A percentile compares a stretch with the other conserved stretches of the same genome.
Evolutionary conservation across 1,140 invertebrate genomes (phyloP).

Genomic region (Drosophila suzukii): DNA sequence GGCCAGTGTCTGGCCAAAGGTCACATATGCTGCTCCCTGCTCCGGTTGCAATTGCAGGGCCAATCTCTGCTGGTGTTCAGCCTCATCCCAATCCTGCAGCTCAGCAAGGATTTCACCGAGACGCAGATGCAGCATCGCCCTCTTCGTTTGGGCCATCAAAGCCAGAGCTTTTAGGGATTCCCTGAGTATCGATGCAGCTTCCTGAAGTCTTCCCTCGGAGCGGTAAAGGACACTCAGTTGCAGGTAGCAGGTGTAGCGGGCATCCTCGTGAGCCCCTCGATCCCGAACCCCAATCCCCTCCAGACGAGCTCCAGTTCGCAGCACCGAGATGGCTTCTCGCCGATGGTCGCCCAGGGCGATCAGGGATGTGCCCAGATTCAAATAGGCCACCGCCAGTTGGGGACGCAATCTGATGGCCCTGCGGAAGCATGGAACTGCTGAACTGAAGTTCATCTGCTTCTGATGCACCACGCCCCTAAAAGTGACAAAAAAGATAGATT

Average conservation of each 20-base stretch:
- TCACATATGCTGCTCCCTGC: slow-evolving; percentile 94
- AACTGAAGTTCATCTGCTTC: slow-evolving; percentile 90
- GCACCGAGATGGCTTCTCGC: slow-evolving; percentile 92
- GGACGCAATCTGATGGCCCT: slow-evolving; percentile 95
- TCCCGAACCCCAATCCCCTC: slow-evolving; percentile 95
- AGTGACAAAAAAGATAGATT: slow-evolving; percentile 74
- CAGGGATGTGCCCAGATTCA: slow-evolving; percentile 95
- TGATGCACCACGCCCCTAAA: slow-evolving; percentile 96
- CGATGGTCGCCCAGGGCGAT: slow-evolving; percentile 89
- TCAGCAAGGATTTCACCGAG: slow-evolving; percentile 92
- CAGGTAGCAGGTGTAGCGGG: slow-evolving; percentile 94
- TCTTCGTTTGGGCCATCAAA: slow-evolving; percentile 91
- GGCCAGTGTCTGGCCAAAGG: slow-evolving; percentile 94
- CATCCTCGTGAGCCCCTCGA: slow-evolving; percentile 93
- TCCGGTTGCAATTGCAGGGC: slow-evolving; percentile 92
- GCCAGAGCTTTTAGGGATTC: slow-evolving; percentile 92
- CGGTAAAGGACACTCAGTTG: slow-evolving; percentile 95
- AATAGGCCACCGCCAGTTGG: slow-evolving; percentile 96
- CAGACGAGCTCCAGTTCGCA: slow-evolving; percentile 91
- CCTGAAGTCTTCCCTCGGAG: slow-evolving; percentile 91
- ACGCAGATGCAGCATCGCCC: slow-evolving; percentile 85
- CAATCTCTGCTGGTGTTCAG: slow-evolving; percentile 92
- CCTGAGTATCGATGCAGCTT: slow-evolving; percentile 88
- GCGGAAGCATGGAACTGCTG: slow-evolving; percentile 45
- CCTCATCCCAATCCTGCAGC: slow-evolving; percentile 90